Evolutionary conservation across 2,888 invertebrate genomes (phyloP).

Genomic region (Torymus tubicola): DNA sequence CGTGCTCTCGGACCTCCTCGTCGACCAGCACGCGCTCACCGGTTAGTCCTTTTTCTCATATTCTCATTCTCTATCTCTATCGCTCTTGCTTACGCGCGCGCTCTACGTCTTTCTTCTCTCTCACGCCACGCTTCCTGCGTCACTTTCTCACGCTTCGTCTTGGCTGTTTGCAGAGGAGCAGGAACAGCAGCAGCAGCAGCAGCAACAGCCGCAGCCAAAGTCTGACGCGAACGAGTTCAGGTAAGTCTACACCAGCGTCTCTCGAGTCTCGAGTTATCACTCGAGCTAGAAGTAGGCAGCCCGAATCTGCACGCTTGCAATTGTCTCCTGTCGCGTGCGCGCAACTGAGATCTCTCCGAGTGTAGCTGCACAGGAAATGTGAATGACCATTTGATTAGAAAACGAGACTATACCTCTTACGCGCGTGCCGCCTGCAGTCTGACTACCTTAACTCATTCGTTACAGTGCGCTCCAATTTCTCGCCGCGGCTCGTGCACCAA

Average conservation of each 20-base stretch:
- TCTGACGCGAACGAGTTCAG: constrained; percentile 26
- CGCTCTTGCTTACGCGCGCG: neutral
- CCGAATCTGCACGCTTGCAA: too few species aligned
- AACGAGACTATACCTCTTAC: constrained; percentile 10
- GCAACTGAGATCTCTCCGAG: neutral
- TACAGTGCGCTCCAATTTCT: too few species aligned
- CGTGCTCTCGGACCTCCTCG: constrained; percentile 68
- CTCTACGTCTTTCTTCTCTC: neutral
- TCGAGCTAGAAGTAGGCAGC: too few species aligned
- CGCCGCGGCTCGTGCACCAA: too few species aligned
- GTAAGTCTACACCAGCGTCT: constrained; percentile 16
- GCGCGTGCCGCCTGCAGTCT: too few species aligned
- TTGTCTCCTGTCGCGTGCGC: neutral
- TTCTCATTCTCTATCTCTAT: neutral
- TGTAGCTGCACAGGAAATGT: constrained; percentile 31
- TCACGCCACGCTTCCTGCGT: neutral
- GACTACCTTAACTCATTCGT: too few species aligned
- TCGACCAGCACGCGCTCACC: constrained; percentile 68
- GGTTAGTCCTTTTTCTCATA: constrained; percentile 59
- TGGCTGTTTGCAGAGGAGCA: constrained; percentile 43
- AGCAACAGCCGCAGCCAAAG: constrained; percentile 14
- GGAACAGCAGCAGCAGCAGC: constrained; percentile 34
- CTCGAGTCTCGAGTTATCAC: neutral
- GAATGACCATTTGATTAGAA: constrained; percentile 46
- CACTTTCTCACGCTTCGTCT: neutral